Evolutionary conservation across 2,888 invertebrate genomes (phyloP), one percentile per base, ranked within the genome.

Genomic region (Muschampia plurimacula): DNA sequence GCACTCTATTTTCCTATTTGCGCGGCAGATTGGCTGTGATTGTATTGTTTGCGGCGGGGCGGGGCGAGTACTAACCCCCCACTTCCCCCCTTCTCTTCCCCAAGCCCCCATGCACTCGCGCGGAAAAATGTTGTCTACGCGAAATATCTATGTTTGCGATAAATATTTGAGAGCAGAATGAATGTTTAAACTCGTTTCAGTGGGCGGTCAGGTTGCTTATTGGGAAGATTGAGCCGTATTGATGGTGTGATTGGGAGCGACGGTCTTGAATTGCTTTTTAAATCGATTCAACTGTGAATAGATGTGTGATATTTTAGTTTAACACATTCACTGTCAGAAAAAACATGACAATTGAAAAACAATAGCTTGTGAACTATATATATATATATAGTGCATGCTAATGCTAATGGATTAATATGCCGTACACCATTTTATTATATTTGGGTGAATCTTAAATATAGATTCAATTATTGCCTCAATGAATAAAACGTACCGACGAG

Each of bases 1-100:
- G 91, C 89, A 92, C 92, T 92, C 93, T 93, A 93, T 93, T 93
- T 93, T 93, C 93, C 93, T 93, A 94, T 94, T 93, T 94, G 91
- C 90, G 92, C 92, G 91, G 87, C 91, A 93, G 93, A 93, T 94
- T 94, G 93, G 88, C 91, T 93, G 88, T 93, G 93, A 94, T 93
- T 93, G 93, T 92, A 92, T 94, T 93, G 93, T 93, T 93, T 93
- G 92, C 88, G 84, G 87, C 88, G 74, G 77, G 81, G 79, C 79
- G 79, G 77, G 78, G 88, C 88, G 83, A 73, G n/a, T 8, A 52
- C 49, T 49, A 49, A 4, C 49, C 49, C 49, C 78, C 70, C 72
- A 72, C 76, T 69, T 77, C 82, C 76, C 65, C 73, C 73, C 72
- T 77, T 74, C 73, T 71, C 75, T 57, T 80, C 76, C 71, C 71